Conservation (phyloP, 2,888 invertebrate genomes). For the Deroplatys truncata region DNA sequence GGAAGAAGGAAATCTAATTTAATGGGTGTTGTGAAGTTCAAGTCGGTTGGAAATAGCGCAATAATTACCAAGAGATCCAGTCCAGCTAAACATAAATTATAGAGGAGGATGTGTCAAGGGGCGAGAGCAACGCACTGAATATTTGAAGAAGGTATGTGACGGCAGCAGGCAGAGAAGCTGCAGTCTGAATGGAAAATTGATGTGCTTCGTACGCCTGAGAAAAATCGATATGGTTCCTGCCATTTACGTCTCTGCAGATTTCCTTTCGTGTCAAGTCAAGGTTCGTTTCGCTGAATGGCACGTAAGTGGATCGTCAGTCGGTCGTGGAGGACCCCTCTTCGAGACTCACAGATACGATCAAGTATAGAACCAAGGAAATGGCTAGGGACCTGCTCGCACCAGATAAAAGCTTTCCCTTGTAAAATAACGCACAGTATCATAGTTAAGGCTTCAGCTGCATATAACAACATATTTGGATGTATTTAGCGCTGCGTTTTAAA, state of each 20-base stretch:
- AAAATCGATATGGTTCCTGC: background rate
- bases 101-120: background rate
- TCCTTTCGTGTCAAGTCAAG: background rate
- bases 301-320: background rate
- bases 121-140: background rate
- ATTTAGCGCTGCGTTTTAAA: too few species aligned
- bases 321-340: background rate
- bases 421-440: background rate
- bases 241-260: background rate
- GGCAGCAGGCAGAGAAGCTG: background rate
- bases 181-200: background rate
- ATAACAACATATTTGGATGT: too few species aligned
- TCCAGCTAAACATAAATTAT: background rate
- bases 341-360: background rate
- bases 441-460: too few species aligned
- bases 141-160: background rate
- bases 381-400: background rate
- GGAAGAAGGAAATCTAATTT: background rate
- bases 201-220: background rate
- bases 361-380: background rate
- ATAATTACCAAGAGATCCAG: background rate
- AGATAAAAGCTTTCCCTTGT: background rate
- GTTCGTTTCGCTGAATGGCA: background rate
- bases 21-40: background rate
- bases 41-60: background rate